A percentile compares a stretch with the other conserved stretches of the same genome.
Conservation (phyloP, 1,140 invertebrate species). For the Gonatopus flavifemur region DNA sequence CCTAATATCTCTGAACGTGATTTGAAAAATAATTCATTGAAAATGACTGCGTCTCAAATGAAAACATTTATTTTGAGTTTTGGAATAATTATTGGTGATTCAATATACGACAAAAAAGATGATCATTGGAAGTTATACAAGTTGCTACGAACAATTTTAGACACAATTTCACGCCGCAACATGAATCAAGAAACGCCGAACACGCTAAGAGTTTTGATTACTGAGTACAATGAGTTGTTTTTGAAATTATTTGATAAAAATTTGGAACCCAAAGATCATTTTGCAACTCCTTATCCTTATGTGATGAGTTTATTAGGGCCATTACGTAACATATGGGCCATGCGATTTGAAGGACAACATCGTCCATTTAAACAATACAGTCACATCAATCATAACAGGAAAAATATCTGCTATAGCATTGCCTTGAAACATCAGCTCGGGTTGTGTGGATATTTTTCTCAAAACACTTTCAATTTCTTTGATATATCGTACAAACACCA, state of each 20-base stretch:
- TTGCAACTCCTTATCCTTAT: slow-evolving; percentile 2
- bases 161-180: background rate
- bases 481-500: too few species aligned
- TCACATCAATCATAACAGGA: background rate
- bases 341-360: slow-evolving; percentile 9
- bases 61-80: slow-evolving; percentile 8
- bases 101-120: slow-evolving; percentile 11
- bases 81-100: slow-evolving; percentile 20
- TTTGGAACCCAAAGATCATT: slow-evolving; percentile 6
- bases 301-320: slow-evolving; percentile 1
- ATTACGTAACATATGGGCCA: background rate
- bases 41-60: slow-evolving; percentile 20
- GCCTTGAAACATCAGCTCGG: background rate
- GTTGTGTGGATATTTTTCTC: too few species aligned
- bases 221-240: slow-evolving; percentile 7
- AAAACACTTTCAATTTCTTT: too few species aligned
- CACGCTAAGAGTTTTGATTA: slow-evolving; percentile 1
- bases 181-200: background rate
- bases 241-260: slow-evolving; percentile 1
- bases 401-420: background rate
- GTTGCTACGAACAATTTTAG: slow-evolving; percentile 8
- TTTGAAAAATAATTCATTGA: slow-evolving; percentile 6
- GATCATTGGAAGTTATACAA: slow-evolving; percentile 15
- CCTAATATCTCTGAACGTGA: background rate
- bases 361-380: slow-evolving; percentile 5